These are phyloP conservation scores for Mesoligia furuncula DNA, from an alignment of 2,888 invertebrate genomes.

Conservation along the genomic window DNA sequence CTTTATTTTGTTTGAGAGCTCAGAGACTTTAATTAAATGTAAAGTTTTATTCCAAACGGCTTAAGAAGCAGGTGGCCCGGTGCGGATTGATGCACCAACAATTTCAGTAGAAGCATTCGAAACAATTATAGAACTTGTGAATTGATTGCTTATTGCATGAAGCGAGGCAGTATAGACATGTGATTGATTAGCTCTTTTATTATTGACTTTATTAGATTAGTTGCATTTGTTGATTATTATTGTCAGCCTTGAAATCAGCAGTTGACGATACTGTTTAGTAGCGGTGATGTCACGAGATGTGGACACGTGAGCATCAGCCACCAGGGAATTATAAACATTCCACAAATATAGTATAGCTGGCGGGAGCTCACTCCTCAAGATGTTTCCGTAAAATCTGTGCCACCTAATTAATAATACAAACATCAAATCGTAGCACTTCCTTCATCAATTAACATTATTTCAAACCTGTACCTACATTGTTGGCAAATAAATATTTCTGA, in stretches of 20 bases:
- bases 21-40: constrained; percentile 73
- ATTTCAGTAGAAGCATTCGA: constrained; percentile 25
- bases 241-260: constrained; percentile 71
- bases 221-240: constrained; percentile 68
- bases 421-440: constrained; percentile 13
- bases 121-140: constrained; percentile 41
- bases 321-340: constrained; percentile 54
- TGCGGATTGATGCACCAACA: constrained; percentile 29
- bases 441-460: constrained; percentile 36
- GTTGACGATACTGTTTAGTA: constrained; percentile 63
- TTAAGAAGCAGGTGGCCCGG: constrained; percentile 50
- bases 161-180: constrained; percentile 53
- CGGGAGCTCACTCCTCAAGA: constrained; percentile 21
- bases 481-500: too few relatives aligned
- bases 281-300: constrained; percentile 73
- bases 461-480: too few relatives aligned
- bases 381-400: constrained; percentile 28
- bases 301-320: constrained; percentile 69
- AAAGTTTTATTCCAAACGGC: constrained; percentile 50
- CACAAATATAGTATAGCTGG: constrained; percentile 27
- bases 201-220: constrained; percentile 63
- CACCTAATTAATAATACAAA: constrained; percentile 21
- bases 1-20: constrained; percentile 66
- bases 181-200: constrained; percentile 69
- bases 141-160: constrained; percentile 42